phyloP scores from a whole-genome alignment of 2,797 vertebrate species.

The Philypnodon macrostomus region DNA sequence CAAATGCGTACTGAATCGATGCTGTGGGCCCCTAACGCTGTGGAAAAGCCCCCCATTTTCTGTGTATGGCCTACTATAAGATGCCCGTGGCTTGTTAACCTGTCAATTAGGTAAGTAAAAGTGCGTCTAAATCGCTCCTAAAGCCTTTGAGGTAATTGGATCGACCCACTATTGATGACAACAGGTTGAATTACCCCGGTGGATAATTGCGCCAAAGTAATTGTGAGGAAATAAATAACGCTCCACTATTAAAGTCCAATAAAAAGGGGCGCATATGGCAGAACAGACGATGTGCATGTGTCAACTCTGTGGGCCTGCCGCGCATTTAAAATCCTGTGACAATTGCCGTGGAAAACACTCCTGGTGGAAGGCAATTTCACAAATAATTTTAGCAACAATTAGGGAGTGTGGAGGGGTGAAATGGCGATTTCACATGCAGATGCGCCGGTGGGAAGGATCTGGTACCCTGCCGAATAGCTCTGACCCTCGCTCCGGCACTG shows the following conservation, averaged over 20 bases:
- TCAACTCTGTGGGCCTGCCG: conserved; percentile 74
- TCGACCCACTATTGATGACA: conserved; percentile 63
- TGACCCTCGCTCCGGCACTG: conserved; percentile 67
- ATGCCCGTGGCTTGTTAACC: conserved; percentile 60
- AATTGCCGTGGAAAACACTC: conserved; percentile 83
- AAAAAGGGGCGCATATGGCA: conserved; percentile 57
- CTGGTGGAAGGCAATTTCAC: conserved; percentile 93
- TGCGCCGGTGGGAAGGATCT: conserved; percentile 81
- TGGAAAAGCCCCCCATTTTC: conserved; percentile 7
- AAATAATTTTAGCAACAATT: conserved; percentile 96
- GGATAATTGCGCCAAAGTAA: conserved; percentile 63
- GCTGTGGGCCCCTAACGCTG: conserved; percentile 13
- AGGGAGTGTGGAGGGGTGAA: conserved; percentile 92
- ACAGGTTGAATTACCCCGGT: conserved; percentile 59
- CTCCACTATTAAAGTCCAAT: conserved; percentile 51
- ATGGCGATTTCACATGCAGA: conserved; percentile 91
- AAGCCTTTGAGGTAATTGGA: conserved; percentile 55
- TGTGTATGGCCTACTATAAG: conserved; percentile 24
- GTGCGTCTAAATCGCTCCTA: conserved; percentile 48
- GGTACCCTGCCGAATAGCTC: conserved; percentile 67
- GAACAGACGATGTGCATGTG: conserved; percentile 65
- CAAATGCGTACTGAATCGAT: conserved; percentile 11
- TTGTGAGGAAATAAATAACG: conserved; percentile 58
- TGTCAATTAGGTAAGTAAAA: conserved; percentile 60
- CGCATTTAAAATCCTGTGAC: conserved; percentile 64